A percentile compares a stretch with the other conserved stretches of the same genome.
These are phyloP conservation scores for Platycercus adscitus DNA, from an alignment of 2,113 vertebrate genomes.

Conservation along the genomic window DNA sequence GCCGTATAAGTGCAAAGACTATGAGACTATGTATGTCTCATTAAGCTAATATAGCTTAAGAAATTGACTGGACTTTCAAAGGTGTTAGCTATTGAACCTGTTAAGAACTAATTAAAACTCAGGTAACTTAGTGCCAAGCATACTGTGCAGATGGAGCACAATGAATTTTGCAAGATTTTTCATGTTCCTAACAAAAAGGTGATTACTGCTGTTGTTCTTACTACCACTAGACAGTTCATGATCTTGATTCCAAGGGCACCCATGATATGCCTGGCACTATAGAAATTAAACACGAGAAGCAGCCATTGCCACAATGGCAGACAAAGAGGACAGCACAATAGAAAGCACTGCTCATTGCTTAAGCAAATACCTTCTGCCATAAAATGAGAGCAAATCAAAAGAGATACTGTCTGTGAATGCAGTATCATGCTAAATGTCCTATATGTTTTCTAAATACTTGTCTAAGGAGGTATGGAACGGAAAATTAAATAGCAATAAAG, in stretches of 20 bases:
- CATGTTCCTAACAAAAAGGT: not conserved
- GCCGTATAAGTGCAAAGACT: slow-evolving; percentile 38
- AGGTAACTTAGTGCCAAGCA: not conserved
- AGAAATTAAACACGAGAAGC: not conserved
- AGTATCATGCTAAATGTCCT: not conserved
- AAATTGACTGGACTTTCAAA: slow-evolving; percentile 42
- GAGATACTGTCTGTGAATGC: not conserved
- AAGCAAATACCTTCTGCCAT: not conserved
- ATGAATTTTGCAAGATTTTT: not conserved
- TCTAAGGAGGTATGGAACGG: not conserved
- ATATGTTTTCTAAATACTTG: not conserved
- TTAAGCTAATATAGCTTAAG: slow-evolving; percentile 56
- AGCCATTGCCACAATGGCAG: not conserved
- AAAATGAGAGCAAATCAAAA: not conserved
- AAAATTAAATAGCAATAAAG: not conserved
- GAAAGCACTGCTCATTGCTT: not conserved
- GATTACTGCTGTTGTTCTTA: not conserved
- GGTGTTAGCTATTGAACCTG: not conserved
- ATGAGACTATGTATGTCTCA: slow-evolving; percentile 28
- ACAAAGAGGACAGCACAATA: not conserved
- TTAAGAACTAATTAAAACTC: not conserved
- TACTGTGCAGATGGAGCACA: not conserved
- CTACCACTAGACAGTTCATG: not conserved
- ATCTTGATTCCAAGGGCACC: not conserved
- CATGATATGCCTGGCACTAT: not conserved